A percentile compares a stretch with the other conserved stretches of the same genome.
These are phyloP conservation scores for Patella ulyssiponensis DNA, from an alignment of 2,888 invertebrate genomes.

Conservation along the genomic window DNA sequence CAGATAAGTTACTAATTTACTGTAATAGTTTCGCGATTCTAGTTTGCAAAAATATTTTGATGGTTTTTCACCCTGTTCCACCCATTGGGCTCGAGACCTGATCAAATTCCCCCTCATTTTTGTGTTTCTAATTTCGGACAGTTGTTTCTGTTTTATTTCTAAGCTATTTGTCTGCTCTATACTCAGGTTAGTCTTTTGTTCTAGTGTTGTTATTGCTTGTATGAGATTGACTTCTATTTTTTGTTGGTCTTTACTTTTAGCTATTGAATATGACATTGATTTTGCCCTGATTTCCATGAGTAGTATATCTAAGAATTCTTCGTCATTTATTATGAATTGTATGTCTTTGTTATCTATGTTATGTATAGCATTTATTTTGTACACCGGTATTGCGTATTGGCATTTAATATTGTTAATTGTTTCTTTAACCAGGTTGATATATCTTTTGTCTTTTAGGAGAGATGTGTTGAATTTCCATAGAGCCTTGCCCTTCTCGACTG, in stretches of 20 bases:
- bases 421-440: constrained; percentile 15
- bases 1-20: constrained; percentile 14
- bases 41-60: constrained; percentile 29
- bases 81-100: constrained; percentile 13
- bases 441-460: constrained; percentile 19
- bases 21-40: constrained; percentile 15
- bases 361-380: constrained; percentile 16
- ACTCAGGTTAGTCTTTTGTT: background rate
- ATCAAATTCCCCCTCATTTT: constrained; percentile 16
- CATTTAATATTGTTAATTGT: constrained; percentile 10
- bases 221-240: background rate
- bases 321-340: constrained; percentile 23
- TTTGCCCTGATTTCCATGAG: constrained; percentile 7
- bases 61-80: constrained; percentile 26
- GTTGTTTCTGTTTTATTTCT: constrained; percentile 10
- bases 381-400: constrained; percentile 22
- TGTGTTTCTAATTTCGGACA: background rate
- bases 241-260: background rate
- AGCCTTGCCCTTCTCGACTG: constrained; percentile 14
- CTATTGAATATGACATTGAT: constrained; percentile 17
- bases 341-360: constrained; percentile 15
- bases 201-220: background rate
- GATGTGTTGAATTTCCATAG: constrained; percentile 30
- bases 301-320: constrained; percentile 26
- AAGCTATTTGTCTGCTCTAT: background rate